Evolutionary conservation across 2,797 vertebrate species (phyloP).

Genomic region (Falco naumanni): DNA sequence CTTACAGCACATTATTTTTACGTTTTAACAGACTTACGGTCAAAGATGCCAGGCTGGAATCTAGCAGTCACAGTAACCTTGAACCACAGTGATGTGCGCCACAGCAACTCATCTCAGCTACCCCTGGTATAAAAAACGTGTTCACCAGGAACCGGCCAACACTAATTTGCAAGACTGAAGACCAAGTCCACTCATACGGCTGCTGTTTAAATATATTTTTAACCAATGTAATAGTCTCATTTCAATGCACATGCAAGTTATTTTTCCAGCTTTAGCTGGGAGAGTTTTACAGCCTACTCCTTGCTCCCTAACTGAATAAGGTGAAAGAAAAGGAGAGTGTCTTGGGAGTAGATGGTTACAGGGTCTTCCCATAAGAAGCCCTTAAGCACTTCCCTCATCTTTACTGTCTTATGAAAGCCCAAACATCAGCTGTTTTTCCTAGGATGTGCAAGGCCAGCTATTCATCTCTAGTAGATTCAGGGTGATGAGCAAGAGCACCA

Average conservation of each 20-base stretch:
- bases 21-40: neutral
- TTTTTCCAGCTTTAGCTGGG: neutral
- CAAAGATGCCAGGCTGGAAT: neutral
- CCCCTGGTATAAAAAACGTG: rapidly evolving
- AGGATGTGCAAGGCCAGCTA: neutral
- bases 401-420: neutral
- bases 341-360: neutral
- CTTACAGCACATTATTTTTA: neutral
- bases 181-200: neutral
- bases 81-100: rapidly evolving
- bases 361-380: neutral
- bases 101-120: neutral
- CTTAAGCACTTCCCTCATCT: neutral
- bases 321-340: neutral
- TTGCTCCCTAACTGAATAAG: neutral
- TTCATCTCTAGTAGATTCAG: neutral
- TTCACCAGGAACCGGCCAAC: neutral
- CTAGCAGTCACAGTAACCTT: neutral
- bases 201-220: neutral
- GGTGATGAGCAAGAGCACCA: neutral
- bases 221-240: neutral
- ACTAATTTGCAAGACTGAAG: neutral
- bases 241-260: neutral
- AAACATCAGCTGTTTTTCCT: neutral
- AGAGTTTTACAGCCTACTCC: neutral